A percentile compares a stretch with the other conserved stretches of the same genome.
These are phyloP conservation scores for Nasonia vitripennis DNA, from an alignment of 1,140 invertebrate genomes.

Conservation along the genomic window DNA sequence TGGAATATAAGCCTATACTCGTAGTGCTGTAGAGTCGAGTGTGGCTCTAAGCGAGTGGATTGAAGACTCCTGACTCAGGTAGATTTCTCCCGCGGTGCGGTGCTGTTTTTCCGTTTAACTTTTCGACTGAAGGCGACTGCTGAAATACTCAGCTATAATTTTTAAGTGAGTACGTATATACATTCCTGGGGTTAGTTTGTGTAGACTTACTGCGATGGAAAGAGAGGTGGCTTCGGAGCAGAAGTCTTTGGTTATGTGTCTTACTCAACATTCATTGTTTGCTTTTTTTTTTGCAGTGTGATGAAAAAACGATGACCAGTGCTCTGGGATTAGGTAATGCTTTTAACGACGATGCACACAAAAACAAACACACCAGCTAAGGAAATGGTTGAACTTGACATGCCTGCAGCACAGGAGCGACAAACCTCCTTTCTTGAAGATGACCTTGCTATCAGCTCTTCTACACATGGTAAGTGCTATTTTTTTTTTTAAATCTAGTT, in stretches of 20 bases:
- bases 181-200: too few relatives aligned
- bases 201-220: not conserved
- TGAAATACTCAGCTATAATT: not conserved
- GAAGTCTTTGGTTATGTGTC: constrained; percentile 28
- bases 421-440: constrained; percentile 59
- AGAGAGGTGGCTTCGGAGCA: not conserved
- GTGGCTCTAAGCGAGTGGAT: not conserved
- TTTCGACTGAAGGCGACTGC: not conserved
- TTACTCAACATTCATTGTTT: not conserved
- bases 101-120: too few relatives aligned
- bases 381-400: constrained; percentile 49
- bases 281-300: constrained; percentile 14
- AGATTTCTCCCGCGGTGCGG: not conserved
- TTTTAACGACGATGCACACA: constrained; percentile 21
- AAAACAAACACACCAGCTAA: constrained; percentile 48
- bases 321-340: not conserved
- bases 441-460: constrained; percentile 60
- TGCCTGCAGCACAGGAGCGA: constrained; percentile 46
- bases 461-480: constrained; percentile 52
- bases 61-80: not conserved
- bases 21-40: not conserved
- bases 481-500: not conserved
- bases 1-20: not conserved
- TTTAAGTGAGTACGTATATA: not conserved
- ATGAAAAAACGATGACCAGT: not conserved